Evolutionary conservation across 1,140 invertebrate species (phyloP), one percentile per base, ranked within the genome.

Genomic region (Doryteuthis pealeii): DNA sequence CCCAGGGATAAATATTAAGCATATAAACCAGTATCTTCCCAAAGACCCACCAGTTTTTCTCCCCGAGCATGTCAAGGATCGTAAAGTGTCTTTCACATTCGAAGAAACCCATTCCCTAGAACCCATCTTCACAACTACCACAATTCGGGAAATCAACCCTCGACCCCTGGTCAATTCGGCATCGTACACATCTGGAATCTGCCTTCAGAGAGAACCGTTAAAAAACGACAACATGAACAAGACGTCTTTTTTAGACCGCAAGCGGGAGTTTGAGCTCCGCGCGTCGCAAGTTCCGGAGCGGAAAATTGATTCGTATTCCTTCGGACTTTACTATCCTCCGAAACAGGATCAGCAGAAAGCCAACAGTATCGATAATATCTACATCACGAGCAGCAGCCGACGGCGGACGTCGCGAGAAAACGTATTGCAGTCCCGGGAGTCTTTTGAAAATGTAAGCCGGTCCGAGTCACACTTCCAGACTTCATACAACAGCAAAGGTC

Each of bases 261-360:
- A 74, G 33, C 70, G 72, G 62, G 78, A 79, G 73, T 79, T 82
- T 74, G 81, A 81, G 33, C 49, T 26, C 10, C 71, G 77, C 18
- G 75, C 78, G 0, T 76, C 73, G 74, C 77, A 81, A 66, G 32
- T 33, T 75, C 1, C 67, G 5, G 80, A 31, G 0, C n/a, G 30
- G 1, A 68, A 68, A 68, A 68, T 68, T 22, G 32, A 79, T 74
- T 77, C 79, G 10, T 82, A 79, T 69, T 81, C 81, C 22, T 79
- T 79, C 72, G 81, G 81, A 43, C 68, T 82, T n/a, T 81, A 77
- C 72, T 81, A 78, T 72, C 79, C 79, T 15, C 79, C 77, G 15
- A 69, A 69, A 10, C 77, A 78, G 68, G 78, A 79, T 22, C 77
- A 79, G 26, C 72, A 49, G 15, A 45, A 69, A 62, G 69, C 69